Percentiles rank a stretch among this genome's conserved stretches.
Conservation (phyloP, 2,888 invertebrate genomes). For the Crocallis elinguaria region DNA sequence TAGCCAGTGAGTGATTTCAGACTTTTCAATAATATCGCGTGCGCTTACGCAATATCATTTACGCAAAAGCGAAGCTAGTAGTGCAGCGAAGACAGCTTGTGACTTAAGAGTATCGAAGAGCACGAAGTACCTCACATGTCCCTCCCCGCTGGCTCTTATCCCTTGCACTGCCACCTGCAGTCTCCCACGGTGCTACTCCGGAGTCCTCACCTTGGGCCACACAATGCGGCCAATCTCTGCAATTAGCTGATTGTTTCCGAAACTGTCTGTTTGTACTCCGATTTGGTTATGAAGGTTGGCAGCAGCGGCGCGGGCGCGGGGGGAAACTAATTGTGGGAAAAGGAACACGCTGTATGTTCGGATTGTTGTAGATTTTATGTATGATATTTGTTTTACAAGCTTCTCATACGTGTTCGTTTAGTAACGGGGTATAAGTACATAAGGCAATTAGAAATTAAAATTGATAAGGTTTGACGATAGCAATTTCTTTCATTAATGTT, state of each 20-base stretch:
- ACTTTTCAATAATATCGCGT: slow-evolving; percentile 24
- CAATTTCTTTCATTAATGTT: too few relatives aligned
- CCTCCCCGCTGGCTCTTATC: neutral
- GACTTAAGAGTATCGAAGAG: too few relatives aligned
- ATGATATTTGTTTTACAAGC: neutral
- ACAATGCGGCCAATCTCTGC: slow-evolving; percentile 50
- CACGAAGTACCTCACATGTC: neutral
- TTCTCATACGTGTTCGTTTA: too few relatives aligned
- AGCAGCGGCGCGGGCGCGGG: neutral
- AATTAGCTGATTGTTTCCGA: slow-evolving; percentile 61
- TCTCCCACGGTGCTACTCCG: slow-evolving; percentile 55
- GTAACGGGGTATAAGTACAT: too few relatives aligned
- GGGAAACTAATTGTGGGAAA: slow-evolving; percentile 13
- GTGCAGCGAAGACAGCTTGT: too few relatives aligned
- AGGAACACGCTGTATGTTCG: slow-evolving; percentile 1
- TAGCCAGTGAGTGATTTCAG: neutral
- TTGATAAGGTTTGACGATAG: too few relatives aligned
- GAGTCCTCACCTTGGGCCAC: slow-evolving; percentile 56
- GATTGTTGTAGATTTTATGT: slow-evolving; percentile 7
- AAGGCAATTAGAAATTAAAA: too few relatives aligned
- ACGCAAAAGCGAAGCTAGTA: slow-evolving; percentile 31
- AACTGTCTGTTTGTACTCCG: slow-evolving; percentile 49
- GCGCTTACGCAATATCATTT: slow-evolving; percentile 42
- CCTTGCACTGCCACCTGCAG: slow-evolving; percentile 38
- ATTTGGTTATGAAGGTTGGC: slow-evolving; percentile 21